These are phyloP conservation scores for Leucophenga maculata DNA, from an alignment of 2,888 invertebrate species.

Conservation along the genomic window DNA sequence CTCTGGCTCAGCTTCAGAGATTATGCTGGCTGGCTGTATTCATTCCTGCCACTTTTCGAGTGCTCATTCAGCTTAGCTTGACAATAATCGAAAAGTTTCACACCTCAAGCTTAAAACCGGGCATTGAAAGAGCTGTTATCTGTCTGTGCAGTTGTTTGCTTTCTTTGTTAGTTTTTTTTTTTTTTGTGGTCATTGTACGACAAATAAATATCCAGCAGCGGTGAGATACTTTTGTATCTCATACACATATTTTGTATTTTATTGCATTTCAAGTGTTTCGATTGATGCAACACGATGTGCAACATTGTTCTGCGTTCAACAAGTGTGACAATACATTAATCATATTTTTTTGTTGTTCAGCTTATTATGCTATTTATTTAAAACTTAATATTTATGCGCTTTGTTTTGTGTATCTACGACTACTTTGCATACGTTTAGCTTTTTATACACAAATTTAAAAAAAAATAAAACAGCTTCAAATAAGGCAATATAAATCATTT, in stretches of 20 bases:
- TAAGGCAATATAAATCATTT: conserved; percentile 38
- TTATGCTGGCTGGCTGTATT: background rate
- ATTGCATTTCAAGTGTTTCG: background rate
- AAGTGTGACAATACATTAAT: background rate
- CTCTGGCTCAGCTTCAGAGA: no score
- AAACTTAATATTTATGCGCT: conserved; percentile 62
- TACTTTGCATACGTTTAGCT: conserved; percentile 50
- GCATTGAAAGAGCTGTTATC: conserved; percentile 48
- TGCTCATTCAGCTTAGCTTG: conserved; percentile 33
- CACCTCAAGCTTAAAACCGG: conserved; percentile 63
- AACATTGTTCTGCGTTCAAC: conserved; percentile 2
- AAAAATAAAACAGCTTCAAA: conserved; percentile 22
- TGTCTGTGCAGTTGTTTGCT: conserved; percentile 33
- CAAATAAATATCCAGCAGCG: conserved; percentile 50
- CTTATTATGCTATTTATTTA: conserved; percentile 51
- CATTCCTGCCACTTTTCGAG: background rate
- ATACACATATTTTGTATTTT: conserved; percentile 9
- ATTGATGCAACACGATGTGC: background rate
- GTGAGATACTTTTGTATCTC: conserved; percentile 30
- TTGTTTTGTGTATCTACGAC: conserved; percentile 54
- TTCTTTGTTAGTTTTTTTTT: conserved; percentile 22
- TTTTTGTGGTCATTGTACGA: conserved; percentile 24
- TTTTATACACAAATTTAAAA: conserved; percentile 32
- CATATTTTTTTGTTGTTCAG: background rate
- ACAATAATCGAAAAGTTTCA: conserved; percentile 68